Conservation (phyloP, 1,140 invertebrate species). For the fruit fly (Drosophila melanogaster) region DNA sequence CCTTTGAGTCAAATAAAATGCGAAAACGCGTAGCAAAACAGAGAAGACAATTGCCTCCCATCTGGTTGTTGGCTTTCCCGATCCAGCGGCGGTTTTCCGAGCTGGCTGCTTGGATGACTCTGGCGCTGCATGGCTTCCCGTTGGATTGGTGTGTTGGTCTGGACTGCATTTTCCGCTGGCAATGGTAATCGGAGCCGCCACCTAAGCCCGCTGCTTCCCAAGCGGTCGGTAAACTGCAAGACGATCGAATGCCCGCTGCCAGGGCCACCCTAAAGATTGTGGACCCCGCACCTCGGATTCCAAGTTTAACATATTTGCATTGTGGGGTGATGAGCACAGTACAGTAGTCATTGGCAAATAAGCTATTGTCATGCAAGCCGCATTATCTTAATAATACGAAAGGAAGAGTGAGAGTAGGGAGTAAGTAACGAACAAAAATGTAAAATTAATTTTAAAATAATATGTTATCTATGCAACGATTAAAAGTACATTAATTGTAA, state of each 20-base stretch:
- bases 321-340: not conserved
- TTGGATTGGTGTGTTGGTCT: conserved; percentile 30
- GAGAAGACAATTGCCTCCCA: conserved; percentile 29
- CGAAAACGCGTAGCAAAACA: conserved; percentile 60
- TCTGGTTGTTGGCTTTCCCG: conserved; percentile 12
- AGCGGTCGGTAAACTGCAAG: conserved; percentile 41
- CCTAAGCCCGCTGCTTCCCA: conserved; percentile 45
- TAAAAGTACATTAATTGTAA: too few species aligned
- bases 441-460: too few species aligned
- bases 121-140: conserved; percentile 45
- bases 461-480: too few species aligned
- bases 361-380: too few species aligned
- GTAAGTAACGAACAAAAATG: too few species aligned
- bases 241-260: conserved; percentile 46
- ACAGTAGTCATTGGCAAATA: not conserved
- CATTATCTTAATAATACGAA: too few species aligned
- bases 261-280: conserved; percentile 53
- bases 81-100: conserved; percentile 43
- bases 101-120: conserved; percentile 43
- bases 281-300: conserved; percentile 5
- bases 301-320: conserved; percentile 41
- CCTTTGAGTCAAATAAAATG: conserved; percentile 12
- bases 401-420: too few species aligned
- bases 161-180: conserved; percentile 23
- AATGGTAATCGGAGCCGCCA: conserved; percentile 66